Evolutionary conservation across 2,113 vertebrate species (phyloP).

Genomic region (Oryzias javanicus): DNA sequence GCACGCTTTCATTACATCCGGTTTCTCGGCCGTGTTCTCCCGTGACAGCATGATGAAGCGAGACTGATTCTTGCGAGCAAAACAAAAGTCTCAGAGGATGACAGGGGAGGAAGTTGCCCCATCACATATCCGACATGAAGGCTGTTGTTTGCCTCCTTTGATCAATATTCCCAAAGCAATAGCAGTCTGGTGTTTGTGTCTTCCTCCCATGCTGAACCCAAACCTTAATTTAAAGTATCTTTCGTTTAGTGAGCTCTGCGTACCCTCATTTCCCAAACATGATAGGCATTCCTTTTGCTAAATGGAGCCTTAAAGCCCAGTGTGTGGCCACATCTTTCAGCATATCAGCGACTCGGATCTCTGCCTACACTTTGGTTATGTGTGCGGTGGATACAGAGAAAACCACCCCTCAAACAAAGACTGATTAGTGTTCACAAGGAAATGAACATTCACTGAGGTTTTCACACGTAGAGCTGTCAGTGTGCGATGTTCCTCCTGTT

Average conservation of each 20-base stretch:
- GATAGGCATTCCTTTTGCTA: conserved; percentile 51
- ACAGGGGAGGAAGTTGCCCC: conserved; percentile 24
- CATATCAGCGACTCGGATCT: conserved; percentile 22
- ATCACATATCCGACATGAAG: conserved; percentile 23
- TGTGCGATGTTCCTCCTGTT: background rate
- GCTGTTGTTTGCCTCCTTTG: conserved; percentile 26
- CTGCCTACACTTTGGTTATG: background rate
- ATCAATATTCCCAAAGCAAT: conserved; percentile 41
- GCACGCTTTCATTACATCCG: conserved; percentile 17
- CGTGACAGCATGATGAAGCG: conserved; percentile 27
- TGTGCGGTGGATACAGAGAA: conserved; percentile 1
- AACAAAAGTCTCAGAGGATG: conserved; percentile 20
- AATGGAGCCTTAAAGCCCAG: conserved; percentile 41
- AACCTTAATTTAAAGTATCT: conserved; percentile 11
- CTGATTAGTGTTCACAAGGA: conserved; percentile 19
- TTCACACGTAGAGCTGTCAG: conserved; percentile 17
- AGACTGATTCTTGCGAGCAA: conserved; percentile 6
- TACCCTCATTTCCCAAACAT: conserved; percentile 26
- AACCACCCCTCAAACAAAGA: background rate
- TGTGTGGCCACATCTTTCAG: conserved; percentile 54
- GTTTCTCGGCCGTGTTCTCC: conserved; percentile 11
- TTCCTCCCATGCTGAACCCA: background rate
- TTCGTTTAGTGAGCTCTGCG: conserved; percentile 8
- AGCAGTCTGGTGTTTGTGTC: background rate
- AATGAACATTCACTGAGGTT: conserved; percentile 3